phyloP scores from a whole-genome alignment of 2,888 invertebrate genomes.

The Drosophila maculinotata region DNA sequence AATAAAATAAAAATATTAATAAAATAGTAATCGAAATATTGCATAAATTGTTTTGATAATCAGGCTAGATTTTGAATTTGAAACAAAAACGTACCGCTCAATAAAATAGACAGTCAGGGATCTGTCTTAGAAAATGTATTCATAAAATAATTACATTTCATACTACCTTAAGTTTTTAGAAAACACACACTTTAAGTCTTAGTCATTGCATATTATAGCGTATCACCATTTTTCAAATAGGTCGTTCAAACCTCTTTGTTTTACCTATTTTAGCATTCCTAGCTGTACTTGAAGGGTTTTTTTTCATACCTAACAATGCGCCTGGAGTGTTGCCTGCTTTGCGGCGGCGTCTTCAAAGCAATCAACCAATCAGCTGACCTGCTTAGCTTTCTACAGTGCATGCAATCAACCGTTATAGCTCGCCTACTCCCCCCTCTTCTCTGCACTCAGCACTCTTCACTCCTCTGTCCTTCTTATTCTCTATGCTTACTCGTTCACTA shows the following conservation, averaged over 20 bases:
- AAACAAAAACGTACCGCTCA: no score
- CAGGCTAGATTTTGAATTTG: no score
- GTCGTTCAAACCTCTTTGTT: constrained; percentile 13
- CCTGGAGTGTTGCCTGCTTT: constrained; percentile 41
- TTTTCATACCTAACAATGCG: constrained; percentile 20
- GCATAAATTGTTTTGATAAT: no score
- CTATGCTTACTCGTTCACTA: constrained; percentile 27
- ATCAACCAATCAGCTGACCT: constrained; percentile 79
- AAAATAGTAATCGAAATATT: not conserved
- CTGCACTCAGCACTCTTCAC: not conserved
- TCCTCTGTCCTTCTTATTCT: constrained; percentile 15
- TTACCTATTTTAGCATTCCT: constrained; percentile 1
- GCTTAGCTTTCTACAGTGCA: constrained; percentile 60
- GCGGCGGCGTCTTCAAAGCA: constrained; percentile 59
- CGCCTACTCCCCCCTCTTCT: constrained; percentile 10
- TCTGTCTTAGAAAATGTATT: no score
- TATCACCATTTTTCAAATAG: constrained; percentile 11
- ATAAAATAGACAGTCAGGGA: no score
- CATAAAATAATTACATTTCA: not conserved
- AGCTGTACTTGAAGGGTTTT: not conserved
- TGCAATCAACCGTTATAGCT: constrained; percentile 72
- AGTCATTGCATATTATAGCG: not conserved
- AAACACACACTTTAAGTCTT: constrained; percentile 29
- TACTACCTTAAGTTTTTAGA: constrained; percentile 13
- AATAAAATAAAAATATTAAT: no score